These are phyloP conservation scores for Hartigia nigra DNA, from an alignment of 2,888 invertebrate species.

Conservation along the genomic window DNA sequence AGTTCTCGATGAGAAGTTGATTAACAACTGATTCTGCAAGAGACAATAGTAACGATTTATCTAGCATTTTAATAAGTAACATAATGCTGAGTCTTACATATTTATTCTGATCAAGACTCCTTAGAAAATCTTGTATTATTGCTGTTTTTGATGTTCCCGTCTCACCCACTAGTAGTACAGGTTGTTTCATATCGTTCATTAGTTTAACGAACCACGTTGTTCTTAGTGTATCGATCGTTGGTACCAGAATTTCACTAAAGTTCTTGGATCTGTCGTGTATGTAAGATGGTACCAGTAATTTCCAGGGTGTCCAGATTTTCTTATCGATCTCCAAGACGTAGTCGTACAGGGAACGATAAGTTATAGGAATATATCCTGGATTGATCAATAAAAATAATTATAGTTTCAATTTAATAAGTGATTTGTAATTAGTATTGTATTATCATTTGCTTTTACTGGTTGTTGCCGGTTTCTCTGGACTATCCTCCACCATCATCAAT, in stretches of 20 bases:
- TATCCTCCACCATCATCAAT: slow-evolving; percentile 78
- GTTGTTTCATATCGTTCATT: slow-evolving; percentile 82
- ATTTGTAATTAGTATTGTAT: neutral
- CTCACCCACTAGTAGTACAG: slow-evolving; percentile 88
- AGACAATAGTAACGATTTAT: slow-evolving; percentile 18
- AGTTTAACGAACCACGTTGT: slow-evolving; percentile 82
- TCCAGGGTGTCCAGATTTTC: slow-evolving; percentile 86
- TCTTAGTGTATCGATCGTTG: slow-evolving; percentile 87
- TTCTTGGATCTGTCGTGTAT: slow-evolving; percentile 76
- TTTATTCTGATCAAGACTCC: slow-evolving; percentile 75
- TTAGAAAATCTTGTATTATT: slow-evolving; percentile 84
- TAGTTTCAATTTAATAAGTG: neutral
- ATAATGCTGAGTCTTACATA: slow-evolving; percentile 69
- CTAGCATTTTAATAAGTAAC: neutral
- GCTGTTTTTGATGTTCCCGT: slow-evolving; percentile 95
- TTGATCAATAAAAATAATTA: slow-evolving; percentile 2
- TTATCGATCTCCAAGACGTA: slow-evolving; percentile 79
- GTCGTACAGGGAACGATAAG: slow-evolving; percentile 81
- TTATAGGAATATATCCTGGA: slow-evolving; percentile 79
- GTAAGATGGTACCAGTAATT: slow-evolving; percentile 81
- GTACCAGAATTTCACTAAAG: slow-evolving; percentile 88
- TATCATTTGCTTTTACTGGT: slow-evolving; percentile 63
- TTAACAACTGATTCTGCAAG: slow-evolving; percentile 78
- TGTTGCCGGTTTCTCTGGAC: slow-evolving; percentile 73
- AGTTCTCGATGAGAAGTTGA: slow-evolving; percentile 93